Percentiles rank a stretch among this genome's conserved stretches.
Evolutionary conservation across 2,113 vertebrate genomes (phyloP).

Genomic region (Xiphophorus hellerii): DNA sequence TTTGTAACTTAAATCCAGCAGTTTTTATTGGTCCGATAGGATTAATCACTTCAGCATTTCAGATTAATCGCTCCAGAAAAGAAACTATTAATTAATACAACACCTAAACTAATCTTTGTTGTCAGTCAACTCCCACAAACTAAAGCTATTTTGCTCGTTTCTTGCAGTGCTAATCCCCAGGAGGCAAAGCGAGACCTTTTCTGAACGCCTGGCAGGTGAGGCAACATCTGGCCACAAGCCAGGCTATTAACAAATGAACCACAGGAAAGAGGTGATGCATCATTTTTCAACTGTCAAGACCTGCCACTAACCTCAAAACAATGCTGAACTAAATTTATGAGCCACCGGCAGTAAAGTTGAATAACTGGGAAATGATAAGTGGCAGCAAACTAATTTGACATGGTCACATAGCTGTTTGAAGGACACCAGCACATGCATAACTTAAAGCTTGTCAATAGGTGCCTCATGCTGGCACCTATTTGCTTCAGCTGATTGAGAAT

Average conservation of each 20-base stretch:
- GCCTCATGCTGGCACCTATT: constrained; percentile 36
- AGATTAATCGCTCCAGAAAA: neutral
- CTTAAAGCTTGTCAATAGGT: constrained; percentile 41
- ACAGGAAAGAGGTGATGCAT: constrained; percentile 55
- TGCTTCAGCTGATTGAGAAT: constrained; percentile 26
- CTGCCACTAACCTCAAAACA: constrained; percentile 62
- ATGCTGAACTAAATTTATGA: constrained; percentile 62
- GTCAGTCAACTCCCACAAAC: constrained; percentile 51
- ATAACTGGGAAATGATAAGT: constrained; percentile 67
- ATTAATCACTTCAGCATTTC: neutral
- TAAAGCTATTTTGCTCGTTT: constrained; percentile 32
- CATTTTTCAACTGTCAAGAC: constrained; percentile 62
- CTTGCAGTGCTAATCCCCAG: constrained; percentile 37
- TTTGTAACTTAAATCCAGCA: too few relatives aligned
- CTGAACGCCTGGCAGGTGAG: constrained; percentile 43
- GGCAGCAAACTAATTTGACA: constrained; percentile 59
- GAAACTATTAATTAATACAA: constrained; percentile 14
- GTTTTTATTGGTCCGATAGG: too few relatives aligned
- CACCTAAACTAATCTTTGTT: constrained; percentile 56
- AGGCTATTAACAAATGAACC: constrained; percentile 69
- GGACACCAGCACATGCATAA: constrained; percentile 51
- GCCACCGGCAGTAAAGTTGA: constrained; percentile 50
- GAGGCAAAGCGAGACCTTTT: constrained; percentile 21
- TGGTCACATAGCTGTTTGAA: constrained; percentile 51
- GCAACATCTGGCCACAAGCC: constrained; percentile 56